These are phyloP conservation scores for Gandaritis pyraliata DNA, from an alignment of 2,888 invertebrate genomes.

Conservation along the genomic window DNA sequence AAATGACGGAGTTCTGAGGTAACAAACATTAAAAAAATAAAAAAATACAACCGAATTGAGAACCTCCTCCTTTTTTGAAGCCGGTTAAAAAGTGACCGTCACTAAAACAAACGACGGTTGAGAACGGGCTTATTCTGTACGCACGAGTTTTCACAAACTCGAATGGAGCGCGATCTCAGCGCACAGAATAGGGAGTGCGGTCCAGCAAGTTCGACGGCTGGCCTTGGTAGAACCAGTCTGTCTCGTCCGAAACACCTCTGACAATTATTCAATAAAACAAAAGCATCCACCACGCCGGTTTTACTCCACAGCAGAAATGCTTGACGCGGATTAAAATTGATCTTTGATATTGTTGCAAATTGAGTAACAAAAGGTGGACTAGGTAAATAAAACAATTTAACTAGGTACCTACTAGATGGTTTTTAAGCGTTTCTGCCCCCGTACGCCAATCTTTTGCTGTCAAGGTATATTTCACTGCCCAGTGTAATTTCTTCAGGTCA, in stretches of 20 bases:
- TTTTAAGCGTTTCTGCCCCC: conserved; percentile 10
- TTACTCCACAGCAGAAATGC: conserved; percentile 75
- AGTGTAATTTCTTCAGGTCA: too few species aligned
- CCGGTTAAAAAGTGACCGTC: conserved; percentile 4
- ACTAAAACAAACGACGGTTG: conserved; percentile 19
- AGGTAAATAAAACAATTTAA: too few species aligned
- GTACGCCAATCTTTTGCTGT: too few species aligned
- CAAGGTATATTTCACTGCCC: too few species aligned
- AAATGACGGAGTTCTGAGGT: too few species aligned
- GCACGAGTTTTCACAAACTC: conserved; percentile 24
- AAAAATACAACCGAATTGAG: too few species aligned
- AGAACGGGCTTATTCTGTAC: conserved; percentile 29
- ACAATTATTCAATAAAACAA: conserved; percentile 84
- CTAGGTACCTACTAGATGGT: background rate
- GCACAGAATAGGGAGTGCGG: conserved; percentile 63
- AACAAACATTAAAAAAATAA: too few species aligned
- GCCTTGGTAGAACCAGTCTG: conserved; percentile 82
- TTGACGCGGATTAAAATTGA: conserved; percentile 63
- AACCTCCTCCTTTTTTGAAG: too few species aligned
- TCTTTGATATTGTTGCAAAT: conserved; percentile 32
- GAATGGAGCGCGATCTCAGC: conserved; percentile 42
- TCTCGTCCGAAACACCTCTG: conserved; percentile 81
- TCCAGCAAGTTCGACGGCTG: conserved; percentile 79
- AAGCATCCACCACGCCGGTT: conserved; percentile 71
- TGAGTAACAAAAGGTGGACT: conserved; percentile 8